Base-by-base conservation (phyloP, 2,113 vertebrate genomes). In the Boulengeromyrus knoepffleri region DNA sequence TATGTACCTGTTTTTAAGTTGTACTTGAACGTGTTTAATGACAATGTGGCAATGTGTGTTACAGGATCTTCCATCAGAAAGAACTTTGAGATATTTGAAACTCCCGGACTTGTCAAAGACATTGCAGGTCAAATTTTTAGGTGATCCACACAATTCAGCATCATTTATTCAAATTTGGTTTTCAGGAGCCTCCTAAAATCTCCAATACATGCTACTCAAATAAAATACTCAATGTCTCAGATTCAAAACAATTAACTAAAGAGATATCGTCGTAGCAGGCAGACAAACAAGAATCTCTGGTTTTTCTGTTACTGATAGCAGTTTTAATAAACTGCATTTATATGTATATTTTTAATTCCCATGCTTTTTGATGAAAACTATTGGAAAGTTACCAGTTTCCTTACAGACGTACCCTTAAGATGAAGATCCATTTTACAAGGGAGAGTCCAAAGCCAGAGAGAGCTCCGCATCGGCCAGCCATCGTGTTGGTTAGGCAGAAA, bases 401-500 rank as follows among this genome's bases (percentile, higher is more conserved):
- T 17, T 27, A 19, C 15, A 12, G 15, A 21, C 94, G 80, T 92
- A 99, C 99, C 95, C 98, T 95, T 89, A 99, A 97, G 89, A 99
- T 99, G 36, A 99, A 97, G 93, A 99, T 99, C 98, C 99, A 99
- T 92, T 99, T 99, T 95, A 99, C 98, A 91, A 99, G 94, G 1
- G 99, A 99, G 15, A 99, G 97, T 84, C 99, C 99, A 89, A 99
- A 99, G 89, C 99, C 99, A 89, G 98, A 99, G 93, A 99, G 99
- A 91, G 99, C 99, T 46, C 99, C 99, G 70, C 99, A 99, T 90
- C 98, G 97, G 84, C 98, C 98, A 1, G 99, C 99, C 89, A 99
- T 99, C 95, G 99, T 99, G 92, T 99, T 99, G 92, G 98, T 99
- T 95, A 99, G 97, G 93, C 99, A 99, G 96, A 99, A 99, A 52